Percentiles rank a stretch among this genome's conserved stretches.
These are phyloP conservation scores for Mionectes macconnelli DNA, from an alignment of 2,113 vertebrate genomes.

Conservation along the genomic window DNA sequence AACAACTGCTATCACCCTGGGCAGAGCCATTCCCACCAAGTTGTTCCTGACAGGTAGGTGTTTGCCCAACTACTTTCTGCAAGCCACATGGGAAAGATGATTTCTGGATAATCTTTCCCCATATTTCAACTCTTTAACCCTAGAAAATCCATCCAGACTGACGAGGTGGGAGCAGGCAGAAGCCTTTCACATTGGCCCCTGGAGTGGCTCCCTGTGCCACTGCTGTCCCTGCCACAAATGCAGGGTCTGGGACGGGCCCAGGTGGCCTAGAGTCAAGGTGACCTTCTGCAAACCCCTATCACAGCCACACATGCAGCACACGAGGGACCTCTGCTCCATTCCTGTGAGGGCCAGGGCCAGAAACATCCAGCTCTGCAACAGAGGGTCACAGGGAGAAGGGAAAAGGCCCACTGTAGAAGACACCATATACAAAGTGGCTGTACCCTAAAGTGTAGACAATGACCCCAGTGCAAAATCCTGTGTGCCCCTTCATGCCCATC, in stretches of 20 bases:
- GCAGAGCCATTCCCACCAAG: neutral
- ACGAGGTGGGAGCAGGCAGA: neutral
- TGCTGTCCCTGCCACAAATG: neutral
- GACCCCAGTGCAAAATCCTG: neutral
- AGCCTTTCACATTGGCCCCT: neutral
- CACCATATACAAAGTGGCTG: neutral
- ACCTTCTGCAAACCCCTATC: neutral
- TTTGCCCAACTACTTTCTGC: neutral
- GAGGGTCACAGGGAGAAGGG: neutral
- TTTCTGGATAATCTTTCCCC: neutral
- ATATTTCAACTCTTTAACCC: neutral
- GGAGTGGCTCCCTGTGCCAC: neutral
- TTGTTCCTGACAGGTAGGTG: neutral
- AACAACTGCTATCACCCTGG: neutral
- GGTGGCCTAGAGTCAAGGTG: neutral
- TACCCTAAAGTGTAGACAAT: accelerated
- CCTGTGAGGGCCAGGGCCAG: neutral
- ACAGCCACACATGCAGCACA: neutral
- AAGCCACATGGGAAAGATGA: neutral
- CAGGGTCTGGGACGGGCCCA: neutral
- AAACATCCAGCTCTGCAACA: neutral
- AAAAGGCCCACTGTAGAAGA: neutral
- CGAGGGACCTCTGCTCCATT: accelerated
- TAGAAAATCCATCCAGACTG: neutral
- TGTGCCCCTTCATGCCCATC: neutral